Conservation (phyloP, 2,888 invertebrate species). For the Autographa gamma region DNA sequence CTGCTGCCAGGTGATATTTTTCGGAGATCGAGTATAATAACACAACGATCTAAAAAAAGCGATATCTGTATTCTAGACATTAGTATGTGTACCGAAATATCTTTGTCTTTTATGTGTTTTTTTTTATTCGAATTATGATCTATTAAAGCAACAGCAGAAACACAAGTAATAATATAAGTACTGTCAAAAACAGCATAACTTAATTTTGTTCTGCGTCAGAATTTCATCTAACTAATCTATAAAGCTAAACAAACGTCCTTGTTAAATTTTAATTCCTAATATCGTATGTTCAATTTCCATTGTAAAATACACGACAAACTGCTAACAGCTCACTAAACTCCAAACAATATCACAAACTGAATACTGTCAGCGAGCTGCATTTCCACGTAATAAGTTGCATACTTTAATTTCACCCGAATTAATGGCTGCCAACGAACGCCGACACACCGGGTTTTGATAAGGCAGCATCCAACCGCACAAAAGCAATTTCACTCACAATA, state of each 20-base stretch:
- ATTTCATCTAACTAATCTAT: neutral
- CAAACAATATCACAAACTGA: conserved; percentile 14
- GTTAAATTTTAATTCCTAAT: neutral
- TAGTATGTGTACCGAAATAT: too few relatives aligned
- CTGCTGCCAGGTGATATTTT: too few relatives aligned
- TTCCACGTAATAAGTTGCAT: conserved; percentile 27
- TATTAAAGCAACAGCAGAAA: too few relatives aligned
- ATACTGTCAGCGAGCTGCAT: neutral
- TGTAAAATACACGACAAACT: neutral
- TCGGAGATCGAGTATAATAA: too few relatives aligned
- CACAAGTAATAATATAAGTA: too few relatives aligned
- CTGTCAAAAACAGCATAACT: too few relatives aligned
- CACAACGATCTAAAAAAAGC: too few relatives aligned
- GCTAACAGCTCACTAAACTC: conserved; percentile 16
- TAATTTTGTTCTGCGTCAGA: too few relatives aligned
- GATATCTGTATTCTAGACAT: too few relatives aligned
- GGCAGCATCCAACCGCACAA: conserved; percentile 56
- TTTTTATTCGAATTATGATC: too few relatives aligned
- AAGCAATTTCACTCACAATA: conserved; percentile 64
- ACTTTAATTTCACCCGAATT: conserved; percentile 36
- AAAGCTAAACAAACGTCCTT: neutral
- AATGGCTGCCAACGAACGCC: conserved; percentile 35
- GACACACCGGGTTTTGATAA: conserved; percentile 48
- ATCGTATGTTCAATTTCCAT: neutral
- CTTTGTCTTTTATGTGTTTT: too few relatives aligned